Conservation (phyloP, 2,888 invertebrate genomes). For the Tipula vernalis region DNA sequence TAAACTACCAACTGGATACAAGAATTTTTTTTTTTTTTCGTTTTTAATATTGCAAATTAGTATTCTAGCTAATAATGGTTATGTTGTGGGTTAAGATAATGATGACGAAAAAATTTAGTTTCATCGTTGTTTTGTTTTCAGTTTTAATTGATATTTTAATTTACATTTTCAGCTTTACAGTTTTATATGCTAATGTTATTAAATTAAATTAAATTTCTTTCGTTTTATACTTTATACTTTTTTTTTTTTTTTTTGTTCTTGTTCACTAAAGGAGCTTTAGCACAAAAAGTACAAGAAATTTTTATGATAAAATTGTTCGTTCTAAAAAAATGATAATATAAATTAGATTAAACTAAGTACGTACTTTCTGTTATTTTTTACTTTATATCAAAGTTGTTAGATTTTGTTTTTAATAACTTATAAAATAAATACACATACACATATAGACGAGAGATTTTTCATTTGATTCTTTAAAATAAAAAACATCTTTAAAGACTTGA, state of each 20-base stretch:
- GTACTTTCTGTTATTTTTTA: not conserved
- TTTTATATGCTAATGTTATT: not conserved
- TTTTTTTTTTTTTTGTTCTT: not conserved
- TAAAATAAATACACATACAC: not conserved
- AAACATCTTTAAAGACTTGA: not conserved
- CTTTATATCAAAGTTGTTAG: not conserved
- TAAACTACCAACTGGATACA: not conserved
- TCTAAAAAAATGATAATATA: not conserved
- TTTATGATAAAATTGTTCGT: not conserved
- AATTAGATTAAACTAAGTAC: not conserved
- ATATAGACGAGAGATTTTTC: not conserved
- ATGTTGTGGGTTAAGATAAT: not conserved
- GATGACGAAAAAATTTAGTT: not conserved
- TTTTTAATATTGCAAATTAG: not conserved
- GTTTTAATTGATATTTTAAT: slow-evolving; percentile 4
- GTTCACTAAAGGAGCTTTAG: not conserved
- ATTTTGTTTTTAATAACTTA: not conserved
- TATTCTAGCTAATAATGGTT: not conserved
- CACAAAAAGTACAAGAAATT: not conserved
- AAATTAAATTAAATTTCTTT: not conserved
- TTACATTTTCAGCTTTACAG: not conserved
- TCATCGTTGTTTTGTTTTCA: not conserved
- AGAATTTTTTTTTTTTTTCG: not conserved
- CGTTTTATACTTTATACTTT: not conserved
- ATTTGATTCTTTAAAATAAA: not conserved